Evolutionary conservation across 2,113 vertebrate species (phyloP).

Genomic region (Mobula birostris): DNA sequence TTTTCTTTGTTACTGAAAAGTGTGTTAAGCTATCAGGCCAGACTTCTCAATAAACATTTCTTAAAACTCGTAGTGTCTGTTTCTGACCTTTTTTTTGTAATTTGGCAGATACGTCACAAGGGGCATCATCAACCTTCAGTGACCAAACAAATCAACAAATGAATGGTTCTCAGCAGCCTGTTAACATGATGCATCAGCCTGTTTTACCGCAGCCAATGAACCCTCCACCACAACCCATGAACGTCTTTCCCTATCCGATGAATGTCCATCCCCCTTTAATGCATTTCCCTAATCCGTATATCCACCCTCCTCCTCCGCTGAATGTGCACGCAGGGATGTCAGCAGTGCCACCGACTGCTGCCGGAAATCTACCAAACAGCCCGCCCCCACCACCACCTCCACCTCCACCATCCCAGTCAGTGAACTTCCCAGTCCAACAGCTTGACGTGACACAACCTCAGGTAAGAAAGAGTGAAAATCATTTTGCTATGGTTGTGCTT

Average conservation of each 20-base stretch:
- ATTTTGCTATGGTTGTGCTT: background rate
- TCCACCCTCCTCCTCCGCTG: conserved; percentile 21
- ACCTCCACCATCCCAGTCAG: conserved; percentile 84
- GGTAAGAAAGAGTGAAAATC: conserved; percentile 53
- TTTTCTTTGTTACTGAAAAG: background rate
- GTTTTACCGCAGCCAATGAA: conserved; percentile 59
- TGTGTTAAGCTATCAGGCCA: background rate
- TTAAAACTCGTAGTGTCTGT: background rate
- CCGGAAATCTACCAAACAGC: conserved; percentile 70
- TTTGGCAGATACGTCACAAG: conserved; percentile 57
- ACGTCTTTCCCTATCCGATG: conserved; percentile 63
- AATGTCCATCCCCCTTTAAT: conserved; percentile 60
- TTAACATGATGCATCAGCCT: conserved; percentile 69
- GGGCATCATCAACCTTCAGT: conserved; percentile 50
- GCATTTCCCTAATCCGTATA: conserved; percentile 31
- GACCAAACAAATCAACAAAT: conserved; percentile 66
- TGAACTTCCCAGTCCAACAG: conserved; percentile 66
- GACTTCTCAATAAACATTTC: background rate
- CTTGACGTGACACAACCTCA: conserved; percentile 71
- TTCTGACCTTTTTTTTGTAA: conserved; percentile 35
- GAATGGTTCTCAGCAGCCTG: conserved; percentile 67
- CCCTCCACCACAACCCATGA: conserved; percentile 60
- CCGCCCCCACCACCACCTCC: conserved; percentile 88
- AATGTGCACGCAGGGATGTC: conserved; percentile 69
- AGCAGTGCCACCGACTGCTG: conserved; percentile 74